Conservation (phyloP, 2,888 invertebrate species). For the Latrodectus hesperus region DNA sequence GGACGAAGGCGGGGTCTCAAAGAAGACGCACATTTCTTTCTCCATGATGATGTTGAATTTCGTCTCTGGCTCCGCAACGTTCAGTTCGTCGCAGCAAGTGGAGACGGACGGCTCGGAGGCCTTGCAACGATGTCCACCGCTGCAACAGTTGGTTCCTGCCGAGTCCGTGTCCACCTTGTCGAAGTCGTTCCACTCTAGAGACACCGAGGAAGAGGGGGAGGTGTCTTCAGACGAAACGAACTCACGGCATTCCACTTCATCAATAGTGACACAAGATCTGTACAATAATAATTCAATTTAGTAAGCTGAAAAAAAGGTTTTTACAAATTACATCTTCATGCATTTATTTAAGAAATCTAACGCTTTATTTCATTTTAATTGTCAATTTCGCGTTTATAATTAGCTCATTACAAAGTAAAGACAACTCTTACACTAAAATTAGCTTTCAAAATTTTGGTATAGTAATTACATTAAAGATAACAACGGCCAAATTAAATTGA, state of each 20-base stretch:
- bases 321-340: too few species aligned
- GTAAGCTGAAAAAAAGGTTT: too few species aligned
- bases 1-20: slow-evolving; percentile 56
- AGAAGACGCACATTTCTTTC: slow-evolving; percentile 65
- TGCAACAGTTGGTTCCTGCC: slow-evolving; percentile 9
- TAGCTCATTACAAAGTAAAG: too few species aligned
- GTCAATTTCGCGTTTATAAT: too few species aligned
- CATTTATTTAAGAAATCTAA: too few species aligned
- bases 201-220: slow-evolving; percentile 60
- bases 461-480: too few species aligned
- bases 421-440: too few species aligned
- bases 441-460: too few species aligned
- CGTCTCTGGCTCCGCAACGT: slow-evolving; percentile 53
- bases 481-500: too few species aligned
- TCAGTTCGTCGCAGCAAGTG: slow-evolving; percentile 45
- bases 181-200: slow-evolving; percentile 66
- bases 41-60: slow-evolving; percentile 58
- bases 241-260: slow-evolving; percentile 63
- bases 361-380: too few species aligned
- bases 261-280: slow-evolving; percentile 64
- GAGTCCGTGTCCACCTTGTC: slow-evolving; percentile 54
- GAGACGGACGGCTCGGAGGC: slow-evolving; percentile 19
- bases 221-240: slow-evolving; percentile 63
- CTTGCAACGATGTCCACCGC: slow-evolving; percentile 6
- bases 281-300: not conserved